These are phyloP conservation scores for Otolemur crassicaudatus DNA, from an alignment of 2,797 vertebrate species.

Conservation along the genomic window DNA sequence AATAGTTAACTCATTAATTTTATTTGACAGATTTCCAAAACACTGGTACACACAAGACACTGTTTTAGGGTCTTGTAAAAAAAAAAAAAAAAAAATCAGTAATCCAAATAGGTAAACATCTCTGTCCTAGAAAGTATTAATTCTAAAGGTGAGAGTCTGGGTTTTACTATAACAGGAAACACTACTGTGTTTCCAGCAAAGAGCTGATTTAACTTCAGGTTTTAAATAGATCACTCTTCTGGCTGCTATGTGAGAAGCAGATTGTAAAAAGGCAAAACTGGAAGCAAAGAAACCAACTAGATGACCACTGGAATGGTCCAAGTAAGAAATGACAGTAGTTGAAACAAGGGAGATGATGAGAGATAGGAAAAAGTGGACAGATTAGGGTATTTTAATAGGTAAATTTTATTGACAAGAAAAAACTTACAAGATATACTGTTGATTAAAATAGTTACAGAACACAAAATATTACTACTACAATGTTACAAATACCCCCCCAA, in stretches of 20 bases:
- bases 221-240: not conserved
- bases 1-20: not conserved
- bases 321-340: not conserved
- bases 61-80: not conserved
- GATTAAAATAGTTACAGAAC: not conserved
- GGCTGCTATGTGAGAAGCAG: not conserved
- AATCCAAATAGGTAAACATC: not conserved
- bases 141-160: not conserved
- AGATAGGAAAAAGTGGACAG: not conserved
- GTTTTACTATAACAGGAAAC: not conserved
- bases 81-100: not conserved
- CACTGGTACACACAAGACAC: not conserved
- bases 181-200: not conserved
- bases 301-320: not conserved
- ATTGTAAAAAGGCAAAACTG: not conserved
- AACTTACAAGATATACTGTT: not conserved
- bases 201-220: not conserved
- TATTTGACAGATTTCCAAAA: not conserved
- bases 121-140: not conserved
- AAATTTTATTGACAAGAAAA: not conserved
- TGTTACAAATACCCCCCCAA: not conserved
- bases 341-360: not conserved
- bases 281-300: not conserved
- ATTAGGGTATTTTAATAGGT: not conserved
- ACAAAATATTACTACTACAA: not conserved